These are phyloP conservation scores for Nephotettix cincticeps DNA, from an alignment of 1,140 invertebrate genomes.

Conservation along the genomic window DNA sequence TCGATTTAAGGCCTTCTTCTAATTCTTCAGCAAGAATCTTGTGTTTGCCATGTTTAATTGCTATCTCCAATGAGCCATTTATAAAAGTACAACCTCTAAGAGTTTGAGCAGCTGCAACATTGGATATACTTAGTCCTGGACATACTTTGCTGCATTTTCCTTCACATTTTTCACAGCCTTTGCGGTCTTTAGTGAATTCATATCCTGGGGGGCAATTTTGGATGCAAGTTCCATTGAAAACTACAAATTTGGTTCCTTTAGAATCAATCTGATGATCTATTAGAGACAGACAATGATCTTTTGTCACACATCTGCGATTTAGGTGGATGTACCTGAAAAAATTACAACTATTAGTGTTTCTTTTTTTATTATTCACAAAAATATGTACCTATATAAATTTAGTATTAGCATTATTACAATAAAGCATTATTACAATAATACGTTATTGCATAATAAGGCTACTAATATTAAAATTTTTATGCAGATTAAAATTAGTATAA, in stretches of 20 bases:
- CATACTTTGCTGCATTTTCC: conserved; percentile 66
- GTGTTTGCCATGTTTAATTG: conserved; percentile 57
- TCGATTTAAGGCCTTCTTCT: conserved; percentile 68
- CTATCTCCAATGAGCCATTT: conserved; percentile 75
- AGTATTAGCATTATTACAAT: neutral
- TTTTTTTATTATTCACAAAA: neutral
- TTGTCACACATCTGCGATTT: conserved; percentile 70
- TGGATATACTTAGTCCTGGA: conserved; percentile 64
- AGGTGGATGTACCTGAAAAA: conserved; percentile 53
- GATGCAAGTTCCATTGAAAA: conserved; percentile 65
- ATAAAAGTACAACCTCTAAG: conserved; percentile 83
- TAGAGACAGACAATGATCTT: conserved; percentile 66
- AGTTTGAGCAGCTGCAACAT: conserved; percentile 66
- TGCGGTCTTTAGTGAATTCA: neutral
- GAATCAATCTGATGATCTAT: conserved; percentile 39
- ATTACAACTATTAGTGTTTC: too few species aligned
- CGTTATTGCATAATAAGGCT: too few species aligned
- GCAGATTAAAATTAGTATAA: too few species aligned
- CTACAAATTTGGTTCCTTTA: conserved; percentile 35
- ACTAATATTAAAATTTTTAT: too few species aligned
- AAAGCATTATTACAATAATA: neutral
- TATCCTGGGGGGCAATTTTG: conserved; percentile 74
- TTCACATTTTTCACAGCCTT: conserved; percentile 18
- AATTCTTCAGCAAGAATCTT: conserved; percentile 60
- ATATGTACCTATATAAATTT: neutral